Conservation (phyloP, 2,888 invertebrate genomes). For the Dichetophora obliterata region DNA sequence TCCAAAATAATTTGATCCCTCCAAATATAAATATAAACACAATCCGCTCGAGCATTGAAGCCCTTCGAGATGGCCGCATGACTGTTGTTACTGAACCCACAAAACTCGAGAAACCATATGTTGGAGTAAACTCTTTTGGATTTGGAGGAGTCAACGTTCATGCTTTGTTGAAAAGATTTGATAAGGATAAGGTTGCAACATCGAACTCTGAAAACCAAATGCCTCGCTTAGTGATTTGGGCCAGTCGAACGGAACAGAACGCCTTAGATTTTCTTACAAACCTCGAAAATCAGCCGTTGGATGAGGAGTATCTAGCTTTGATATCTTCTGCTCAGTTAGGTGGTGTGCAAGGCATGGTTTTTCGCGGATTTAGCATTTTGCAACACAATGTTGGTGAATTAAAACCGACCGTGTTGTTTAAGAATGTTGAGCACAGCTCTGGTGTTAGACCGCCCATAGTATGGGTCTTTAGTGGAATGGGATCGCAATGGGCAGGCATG, state of each 20-base stretch:
- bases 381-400: conserved; percentile 52
- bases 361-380: conserved; percentile 79
- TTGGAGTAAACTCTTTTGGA: conserved; percentile 92
- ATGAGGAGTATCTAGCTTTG: conserved; percentile 75
- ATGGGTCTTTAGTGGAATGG: conserved; percentile 94
- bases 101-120: conserved; percentile 80
- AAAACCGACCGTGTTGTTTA: conserved; percentile 65
- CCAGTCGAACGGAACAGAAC: conserved; percentile 85
- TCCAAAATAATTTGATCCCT: conserved; percentile 85
- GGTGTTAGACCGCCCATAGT: conserved; percentile 79
- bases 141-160: conserved; percentile 84
- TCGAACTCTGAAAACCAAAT: conserved; percentile 76
- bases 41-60: conserved; percentile 75
- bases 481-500: conserved; percentile 88
- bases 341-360: conserved; percentile 77
- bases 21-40: conserved; percentile 85
- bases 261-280: conserved; percentile 77
- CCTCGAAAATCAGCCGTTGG: conserved; percentile 74
- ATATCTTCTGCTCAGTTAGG: conserved; percentile 74
- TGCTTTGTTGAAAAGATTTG: conserved; percentile 57
- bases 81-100: conserved; percentile 81
- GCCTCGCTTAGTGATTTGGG: conserved; percentile 80
- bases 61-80: conserved; percentile 75
- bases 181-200: conserved; percentile 70
- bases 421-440: conserved; percentile 74